Base-by-base conservation (phyloP, 2,888 invertebrate species). In the Furcula furcula region DNA sequence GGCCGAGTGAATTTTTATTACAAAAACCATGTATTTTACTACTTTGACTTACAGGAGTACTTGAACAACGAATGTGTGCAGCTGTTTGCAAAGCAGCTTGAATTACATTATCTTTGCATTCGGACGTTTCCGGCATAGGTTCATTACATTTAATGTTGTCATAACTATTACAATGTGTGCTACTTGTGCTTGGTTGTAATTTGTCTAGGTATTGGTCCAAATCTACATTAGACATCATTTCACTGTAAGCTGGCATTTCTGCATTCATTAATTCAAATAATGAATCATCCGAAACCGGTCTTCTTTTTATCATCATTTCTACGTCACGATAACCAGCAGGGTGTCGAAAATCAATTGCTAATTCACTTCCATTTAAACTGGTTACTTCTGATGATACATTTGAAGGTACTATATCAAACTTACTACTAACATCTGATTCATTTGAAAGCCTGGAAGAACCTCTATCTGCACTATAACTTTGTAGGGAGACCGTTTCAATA, bases 221-320 rank as follows among this genome's bases (percentile, higher is more conserved):
- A 62, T 93, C 92, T n/a, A 91, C 85, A 45, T 90, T 91, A 13
- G 87, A 79, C 2, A 81, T 60, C 3, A 77, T 73, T 21, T 91
- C 91, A 52, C 45, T 65, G 19, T 88, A 83, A 36, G 86, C 85
- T 20, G 91, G 87, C 38, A 89, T 89, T 50, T 91, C 90, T 11
- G 92, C 76, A 7, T 91, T 91, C 37, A 92, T 92, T 25, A 94
- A 82, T 65, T 94, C 93, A 63, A 93, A 93, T 23, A 92, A 80
- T 29, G 93, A 94, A 55, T 95, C 93, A 63, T 94, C 94, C 11
- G 94, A 94, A 2, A 95, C 89, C 0, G 95, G 94, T 48, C 94
- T 84, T 30, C 95, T 86, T 58, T 94, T 95, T 23, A 93, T 72
- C 53, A 92, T 90, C 14, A 90, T 85, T 56, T 92, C 92, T 22